Evolutionary conservation across 2,797 vertebrate genomes (phyloP).

Genomic region (Otus scops): DNA sequence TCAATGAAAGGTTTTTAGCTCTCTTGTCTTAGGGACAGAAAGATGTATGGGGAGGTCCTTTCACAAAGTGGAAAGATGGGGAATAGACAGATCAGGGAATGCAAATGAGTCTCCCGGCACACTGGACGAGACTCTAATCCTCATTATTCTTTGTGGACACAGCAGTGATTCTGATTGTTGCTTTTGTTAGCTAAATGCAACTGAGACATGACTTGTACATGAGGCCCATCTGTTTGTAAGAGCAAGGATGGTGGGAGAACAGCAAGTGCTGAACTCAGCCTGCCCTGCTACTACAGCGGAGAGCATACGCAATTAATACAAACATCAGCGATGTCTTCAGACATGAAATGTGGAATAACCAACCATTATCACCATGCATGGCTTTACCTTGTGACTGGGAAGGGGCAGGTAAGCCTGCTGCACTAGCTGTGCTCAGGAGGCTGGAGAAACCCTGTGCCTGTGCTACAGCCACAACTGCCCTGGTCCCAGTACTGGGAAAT

Average conservation of each 20-base stretch:
- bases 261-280: neutral
- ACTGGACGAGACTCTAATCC: neutral
- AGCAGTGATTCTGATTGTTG: neutral
- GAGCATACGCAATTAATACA: neutral
- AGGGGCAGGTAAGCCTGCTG: neutral
- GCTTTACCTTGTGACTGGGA: neutral
- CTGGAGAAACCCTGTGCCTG: neutral
- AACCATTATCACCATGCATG: neutral
- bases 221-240: slow-evolving; percentile 20
- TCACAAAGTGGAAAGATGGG: neutral
- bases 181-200: slow-evolving; percentile 21
- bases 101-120: neutral
- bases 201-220: neutral
- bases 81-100: neutral
- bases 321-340: fast-evolving
- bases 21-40: neutral
- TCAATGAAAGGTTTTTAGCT: neutral
- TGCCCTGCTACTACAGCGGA: neutral
- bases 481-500: neutral
- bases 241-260: neutral
- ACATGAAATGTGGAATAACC: neutral
- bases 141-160: neutral
- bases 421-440: neutral
- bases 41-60: neutral
- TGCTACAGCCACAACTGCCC: neutral